Evolutionary conservation across 1,140 invertebrate species (phyloP), one percentile per base, ranked within the genome.

Genomic region (Drosophila lowei): DNA sequence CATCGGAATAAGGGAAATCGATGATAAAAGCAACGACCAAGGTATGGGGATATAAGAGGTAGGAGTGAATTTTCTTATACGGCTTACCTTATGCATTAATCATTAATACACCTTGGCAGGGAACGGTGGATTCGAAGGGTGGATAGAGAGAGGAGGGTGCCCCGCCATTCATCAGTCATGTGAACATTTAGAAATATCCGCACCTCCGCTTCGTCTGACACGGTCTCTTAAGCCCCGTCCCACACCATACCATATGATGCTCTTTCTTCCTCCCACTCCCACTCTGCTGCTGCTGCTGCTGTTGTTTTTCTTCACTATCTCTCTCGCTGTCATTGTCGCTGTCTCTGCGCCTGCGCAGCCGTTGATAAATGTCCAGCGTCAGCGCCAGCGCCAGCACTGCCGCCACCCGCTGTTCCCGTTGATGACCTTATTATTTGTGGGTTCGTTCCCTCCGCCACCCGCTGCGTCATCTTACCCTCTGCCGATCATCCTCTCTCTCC

Each of bases 381-480:
- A 38, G 11, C 11, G 30, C 30, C 30, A 34, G 30, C 3, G 34
- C 34, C 34, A 34, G 30, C 79, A 76, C 79, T 65, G 54, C 61
- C 57, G 52, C 58, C 41, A 25, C 81, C 83, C 74, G 81, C 83
- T 86, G 81, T 56, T 56, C 56, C 55, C 74, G 77, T 86, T 86
- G 81, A 86, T 85, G 81, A 85, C 81, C 81, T 86, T 81, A 86
- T 85, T 85, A 85, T 86, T 81, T 63, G 60, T 46, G 16, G 55
- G 58, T 41, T 34, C 56, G 8, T 7, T 30, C 30, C 8, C 8
- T 2, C 30, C 2, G 8, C 30, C 30, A 30, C 30, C 30, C 30
- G 30, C 30, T 9, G 28, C 8, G 8, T 9, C 30, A 9, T 30
- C 8, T 28, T 28, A 9, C 9, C 0, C 28, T 30, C 23, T 23